Base-by-base conservation (phyloP, 2,113 vertebrate species). In the Syngnathus typhle region DNA sequence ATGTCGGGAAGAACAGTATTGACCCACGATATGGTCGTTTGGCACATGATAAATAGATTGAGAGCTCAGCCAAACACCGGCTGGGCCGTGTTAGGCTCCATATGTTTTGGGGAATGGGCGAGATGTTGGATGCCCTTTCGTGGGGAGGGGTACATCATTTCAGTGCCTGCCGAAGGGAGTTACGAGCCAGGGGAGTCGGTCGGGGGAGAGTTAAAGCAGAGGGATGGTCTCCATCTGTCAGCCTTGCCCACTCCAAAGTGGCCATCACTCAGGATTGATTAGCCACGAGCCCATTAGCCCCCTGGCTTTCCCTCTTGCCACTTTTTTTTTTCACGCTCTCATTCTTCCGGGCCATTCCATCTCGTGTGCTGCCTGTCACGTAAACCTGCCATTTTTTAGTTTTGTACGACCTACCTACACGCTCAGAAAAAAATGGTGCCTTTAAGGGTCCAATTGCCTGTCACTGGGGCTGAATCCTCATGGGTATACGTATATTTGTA, bases 211-310 rank as follows among this genome's bases (percentile, higher is more conserved):
- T 75, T 87, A 85, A 84, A 84, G 51, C 74, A 79, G 79, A 84
- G 68, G 73, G 83, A 87, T 79, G 85, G 79, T 80, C 76, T 82
- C 82, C 83, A 87, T 87, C 83, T 89, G 87, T 88, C 84, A 76
- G 76, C 68, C 71, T 27, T 73, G 70, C 68, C 77, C 65, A 32
- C 76, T 84, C 83, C 64, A 88, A 84, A 89, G 87, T 87, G 84
- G 85, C 81, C 85, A 88, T 89, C 84, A 82, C 79, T 85, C 84
- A 82, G 79, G 78, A 89, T 88, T 87, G 88, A 89, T 89, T 88
- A 85, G 81, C 78, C 79, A 85, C 23, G 27, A 76, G 82, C 68
- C 84, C 87, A 89, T 88, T 89, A 88, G 85, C 78, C 85, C 83
- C 69, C 75, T 79, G 85, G 87, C 84, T 82, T 80, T 86, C 76